Evolutionary conservation across 2,113 vertebrate species (phyloP), one percentile per base, ranked within the genome.

Genomic region (Mesocricetus auratus): DNA sequence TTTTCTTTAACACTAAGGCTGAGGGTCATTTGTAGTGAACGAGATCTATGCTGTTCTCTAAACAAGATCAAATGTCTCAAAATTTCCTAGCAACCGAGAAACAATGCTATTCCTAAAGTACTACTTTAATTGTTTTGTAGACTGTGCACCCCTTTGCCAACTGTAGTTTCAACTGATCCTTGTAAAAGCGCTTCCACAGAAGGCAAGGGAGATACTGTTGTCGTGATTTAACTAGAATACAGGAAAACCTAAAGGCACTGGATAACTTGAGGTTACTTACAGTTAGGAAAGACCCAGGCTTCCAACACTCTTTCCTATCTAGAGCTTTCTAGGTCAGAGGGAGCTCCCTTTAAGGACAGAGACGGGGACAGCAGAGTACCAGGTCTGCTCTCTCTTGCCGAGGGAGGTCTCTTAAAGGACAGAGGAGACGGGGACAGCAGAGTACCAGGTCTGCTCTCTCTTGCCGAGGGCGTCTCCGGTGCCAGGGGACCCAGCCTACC

Each of bases 41-140:
- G 75, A 81, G 58, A 82, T 86, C 45, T 66, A 33, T 45, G 21
- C 17, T 86, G 13, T 31, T 95, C n/a, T 87, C 60, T 74, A 93
- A 89, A 94, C 58, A 91, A 74, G n/a, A 93, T 71, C 29, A 81
- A 45, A 87, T 86, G 22, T 24, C 36, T 94, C 56, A 33, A 31
- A 83, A 47, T 94, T 77, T 96, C 73, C 93, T 75, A 39, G 45
- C 78, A 90, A 89, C 36, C 42, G 62, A 92, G 50, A 93, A 47
- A 79, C 58, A 74, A 24, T 74, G 68, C 19, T 86, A 73, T 75
- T 9, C 9, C 31, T 77, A 87, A 92, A 94, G 86, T 71, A 92
- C 17, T 31, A 83, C 10, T 94, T 77, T 91, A 82, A 73, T 36
- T 58, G 36, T 94, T 87, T 89, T 53, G 45, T 79, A 74, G 50